Evolutionary conservation across 2,888 invertebrate species (phyloP), one percentile per base, ranked within the genome.

Genomic region (Adelognathus sp.): DNA sequence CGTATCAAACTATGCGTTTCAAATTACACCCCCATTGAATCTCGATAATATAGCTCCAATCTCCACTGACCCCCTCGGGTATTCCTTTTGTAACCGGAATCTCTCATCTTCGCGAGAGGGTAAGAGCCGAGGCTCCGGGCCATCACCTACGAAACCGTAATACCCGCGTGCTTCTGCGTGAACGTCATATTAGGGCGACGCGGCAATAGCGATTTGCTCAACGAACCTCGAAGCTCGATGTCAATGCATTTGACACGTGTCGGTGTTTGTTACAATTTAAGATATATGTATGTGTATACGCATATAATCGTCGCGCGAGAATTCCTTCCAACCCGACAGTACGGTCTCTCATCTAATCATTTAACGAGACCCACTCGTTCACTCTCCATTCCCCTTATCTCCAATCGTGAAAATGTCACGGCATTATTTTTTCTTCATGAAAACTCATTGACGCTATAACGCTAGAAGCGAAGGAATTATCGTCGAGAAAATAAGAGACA

Each of bases 171-270:
- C 41, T 2, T 29, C 3, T 4, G 29, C 64, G 56, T 41, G 31
- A 27, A 16, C 21, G 36, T 66, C 74, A 56, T 52, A 52, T 74
- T 60, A n/a, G n/a, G 11, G 74, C 16, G 61, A 67, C 61, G 67
- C 54, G 74, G 52, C 50, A 69, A 63, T 61, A 44, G 16, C 54
- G 69, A 75, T 75, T 63, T 21, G 69, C 69, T 67, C 69, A 75
- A 69, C 69, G 75, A 75, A 46, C 27, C 69, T 69, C 33, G 56
- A 75, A 75, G 69, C 69, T 21, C 75, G 69, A 75, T 75, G 75
- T 75, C 75, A 75, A 75, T 75, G 75, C 69, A 54, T 63, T 75
- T 75, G 75, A 75, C 75, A 75, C 75, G 75, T 69, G 69, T 69
- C 52, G 54, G 69, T 54, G 69, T 75, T 63, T 63, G 69, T 75